phyloP scores from a whole-genome alignment of 2,113 vertebrate genomes.

The Donacobius atricapilla region DNA sequence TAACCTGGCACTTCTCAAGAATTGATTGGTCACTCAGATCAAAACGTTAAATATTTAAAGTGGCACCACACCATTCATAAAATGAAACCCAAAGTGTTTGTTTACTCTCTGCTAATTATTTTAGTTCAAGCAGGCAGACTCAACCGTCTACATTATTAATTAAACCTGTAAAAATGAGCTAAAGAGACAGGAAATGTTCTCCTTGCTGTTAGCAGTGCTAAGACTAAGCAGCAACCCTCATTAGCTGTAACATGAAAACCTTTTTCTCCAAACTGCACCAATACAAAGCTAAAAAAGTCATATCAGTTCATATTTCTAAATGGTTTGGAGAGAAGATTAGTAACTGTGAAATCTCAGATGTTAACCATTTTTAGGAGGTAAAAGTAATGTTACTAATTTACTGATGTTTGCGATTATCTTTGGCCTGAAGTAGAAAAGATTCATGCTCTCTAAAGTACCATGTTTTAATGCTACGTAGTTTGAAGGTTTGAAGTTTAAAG shows the following conservation, averaged over 20 bases:
- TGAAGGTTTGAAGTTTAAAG: not conserved
- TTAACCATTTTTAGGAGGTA: not conserved
- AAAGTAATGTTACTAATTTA: not conserved
- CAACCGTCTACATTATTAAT: constrained; percentile 51
- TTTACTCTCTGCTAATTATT: constrained; percentile 64
- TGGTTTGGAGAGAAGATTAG: not conserved
- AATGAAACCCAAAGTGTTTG: constrained; percentile 42
- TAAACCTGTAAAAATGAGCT: constrained; percentile 45
- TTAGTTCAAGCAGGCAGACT: constrained; percentile 41
- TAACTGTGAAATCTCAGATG: not conserved
- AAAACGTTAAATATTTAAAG: constrained; percentile 50
- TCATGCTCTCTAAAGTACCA: not conserved
- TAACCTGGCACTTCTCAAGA: not conserved
- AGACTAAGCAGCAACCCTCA: not conserved
- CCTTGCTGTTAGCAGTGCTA: not conserved
- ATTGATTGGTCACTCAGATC: constrained; percentile 23
- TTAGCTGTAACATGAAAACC: not conserved
- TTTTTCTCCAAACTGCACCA: not conserved
- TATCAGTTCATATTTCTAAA: not conserved
- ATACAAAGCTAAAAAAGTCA: not conserved
- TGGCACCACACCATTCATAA: constrained; percentile 46
- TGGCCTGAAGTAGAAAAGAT: not conserved
- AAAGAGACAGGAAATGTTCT: constrained; percentile 11
- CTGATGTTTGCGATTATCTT: not conserved
- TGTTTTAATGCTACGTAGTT: not conserved